These are phyloP conservation scores for Nesogale talazaci DNA, from an alignment of 2,113 vertebrate genomes.

Conservation along the genomic window DNA sequence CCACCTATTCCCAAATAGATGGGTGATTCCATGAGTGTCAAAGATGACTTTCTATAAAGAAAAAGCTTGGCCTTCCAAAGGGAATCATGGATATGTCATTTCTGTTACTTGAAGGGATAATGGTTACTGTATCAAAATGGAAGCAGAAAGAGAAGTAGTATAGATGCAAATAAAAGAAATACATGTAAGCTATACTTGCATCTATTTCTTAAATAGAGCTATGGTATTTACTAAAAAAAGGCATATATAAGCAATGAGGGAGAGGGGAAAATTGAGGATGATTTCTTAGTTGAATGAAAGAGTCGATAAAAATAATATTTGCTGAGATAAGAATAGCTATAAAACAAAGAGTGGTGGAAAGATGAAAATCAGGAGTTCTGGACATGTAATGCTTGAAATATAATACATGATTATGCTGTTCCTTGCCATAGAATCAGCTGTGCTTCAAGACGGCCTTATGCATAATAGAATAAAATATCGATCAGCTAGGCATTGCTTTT, in stretches of 20 bases:
- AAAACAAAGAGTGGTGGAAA: background rate
- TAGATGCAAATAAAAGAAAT: background rate
- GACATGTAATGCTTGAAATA: background rate
- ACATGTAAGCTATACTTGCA: background rate
- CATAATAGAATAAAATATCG: background rate
- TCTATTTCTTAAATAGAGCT: background rate
- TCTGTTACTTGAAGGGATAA: background rate
- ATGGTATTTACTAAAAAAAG: background rate
- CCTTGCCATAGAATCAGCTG: background rate
- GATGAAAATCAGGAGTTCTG: background rate
- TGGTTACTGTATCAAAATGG: background rate
- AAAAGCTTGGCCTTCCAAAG: background rate
- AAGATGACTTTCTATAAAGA: background rate
- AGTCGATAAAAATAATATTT: background rate
- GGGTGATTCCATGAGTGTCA: background rate
- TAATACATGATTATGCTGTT: background rate
- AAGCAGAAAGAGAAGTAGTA: background rate
- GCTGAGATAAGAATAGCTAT: background rate
- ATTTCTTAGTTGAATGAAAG: background rate
- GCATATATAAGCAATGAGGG: background rate
- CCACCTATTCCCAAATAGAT: background rate
- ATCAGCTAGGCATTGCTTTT: too few species aligned
- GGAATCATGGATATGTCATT: background rate
- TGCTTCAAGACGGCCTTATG: background rate
- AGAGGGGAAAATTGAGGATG: background rate